phyloP scores from a whole-genome alignment of 2,888 invertebrate genomes.

The Lasioglossum pauxillum region DNA sequence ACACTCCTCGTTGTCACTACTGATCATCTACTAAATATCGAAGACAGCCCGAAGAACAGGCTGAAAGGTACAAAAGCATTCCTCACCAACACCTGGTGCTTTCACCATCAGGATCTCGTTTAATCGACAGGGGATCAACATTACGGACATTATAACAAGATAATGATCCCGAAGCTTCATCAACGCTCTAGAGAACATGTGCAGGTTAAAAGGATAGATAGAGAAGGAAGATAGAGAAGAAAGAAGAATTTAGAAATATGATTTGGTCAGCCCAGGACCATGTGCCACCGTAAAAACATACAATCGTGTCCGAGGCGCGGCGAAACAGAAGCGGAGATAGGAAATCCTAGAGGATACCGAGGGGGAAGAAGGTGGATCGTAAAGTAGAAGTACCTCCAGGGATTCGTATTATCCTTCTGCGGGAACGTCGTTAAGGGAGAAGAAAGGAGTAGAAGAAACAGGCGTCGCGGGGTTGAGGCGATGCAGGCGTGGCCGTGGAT shows the following conservation, averaged over 20 bases:
- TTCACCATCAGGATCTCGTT: background rate
- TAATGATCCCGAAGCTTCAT: background rate
- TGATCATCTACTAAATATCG: background rate
- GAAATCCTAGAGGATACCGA: constrained; percentile 30
- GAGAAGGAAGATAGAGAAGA: background rate
- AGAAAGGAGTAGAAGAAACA: constrained; percentile 33
- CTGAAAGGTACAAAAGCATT: background rate
- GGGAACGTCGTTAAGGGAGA: constrained; percentile 62
- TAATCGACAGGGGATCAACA: background rate
- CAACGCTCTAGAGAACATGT: background rate
- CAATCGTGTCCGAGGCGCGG: constrained; percentile 55
- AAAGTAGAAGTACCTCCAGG: constrained; percentile 64
- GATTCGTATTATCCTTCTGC: constrained; percentile 71
- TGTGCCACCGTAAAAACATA: constrained; percentile 55
- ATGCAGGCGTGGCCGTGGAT: constrained; percentile 23
- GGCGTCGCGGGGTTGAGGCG: constrained; percentile 17
- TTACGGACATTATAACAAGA: background rate
- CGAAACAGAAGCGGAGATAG: constrained; percentile 18
- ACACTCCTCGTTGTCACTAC: background rate
- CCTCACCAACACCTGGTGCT: background rate
- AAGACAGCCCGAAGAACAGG: background rate
- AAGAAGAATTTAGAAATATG: background rate
- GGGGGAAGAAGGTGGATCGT: constrained; percentile 52
- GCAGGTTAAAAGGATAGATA: background rate
- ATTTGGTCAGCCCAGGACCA: constrained; percentile 25